These are phyloP conservation scores for Colius striatus DNA, from an alignment of 2,113 vertebrate species.

Conservation along the genomic window DNA sequence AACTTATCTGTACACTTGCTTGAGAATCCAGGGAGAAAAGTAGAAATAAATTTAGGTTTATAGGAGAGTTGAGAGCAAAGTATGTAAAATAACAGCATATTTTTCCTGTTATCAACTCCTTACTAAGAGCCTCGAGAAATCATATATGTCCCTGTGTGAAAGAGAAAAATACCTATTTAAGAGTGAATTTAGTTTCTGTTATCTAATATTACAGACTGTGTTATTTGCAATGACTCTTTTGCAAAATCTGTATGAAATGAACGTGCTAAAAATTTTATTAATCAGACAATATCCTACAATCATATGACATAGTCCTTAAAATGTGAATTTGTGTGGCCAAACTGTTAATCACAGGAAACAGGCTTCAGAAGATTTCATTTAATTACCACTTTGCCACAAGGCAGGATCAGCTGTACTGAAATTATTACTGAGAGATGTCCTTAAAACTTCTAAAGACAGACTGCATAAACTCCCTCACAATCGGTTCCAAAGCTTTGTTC, in stretches of 20 bases:
- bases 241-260: not conserved
- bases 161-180: not conserved
- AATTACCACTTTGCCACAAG: not conserved
- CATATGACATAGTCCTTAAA: not conserved
- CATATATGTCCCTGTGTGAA: not conserved
- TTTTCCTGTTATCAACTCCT: not conserved
- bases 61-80: not conserved
- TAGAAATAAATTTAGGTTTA: not conserved
- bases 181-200: not conserved
- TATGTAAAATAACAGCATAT: rapidly evolving
- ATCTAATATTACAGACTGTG: not conserved
- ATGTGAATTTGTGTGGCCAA: not conserved
- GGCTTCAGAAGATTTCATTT: not conserved
- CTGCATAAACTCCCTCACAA: not conserved
- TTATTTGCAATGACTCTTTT: not conserved
- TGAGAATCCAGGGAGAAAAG: not conserved
- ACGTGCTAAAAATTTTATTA: not conserved
- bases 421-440: not conserved
- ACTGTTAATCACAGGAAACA: not conserved
- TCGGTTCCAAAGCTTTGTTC: not conserved
- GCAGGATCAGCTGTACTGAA: not conserved
- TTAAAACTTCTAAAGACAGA: not conserved
- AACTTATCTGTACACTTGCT: not conserved
- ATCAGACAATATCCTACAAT: not conserved
- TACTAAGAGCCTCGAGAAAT: not conserved